Percentiles rank a stretch among this genome's conserved stretches.
Conservation (phyloP, 2,888 invertebrate genomes). For the Protodeltote pygarga region DNA sequence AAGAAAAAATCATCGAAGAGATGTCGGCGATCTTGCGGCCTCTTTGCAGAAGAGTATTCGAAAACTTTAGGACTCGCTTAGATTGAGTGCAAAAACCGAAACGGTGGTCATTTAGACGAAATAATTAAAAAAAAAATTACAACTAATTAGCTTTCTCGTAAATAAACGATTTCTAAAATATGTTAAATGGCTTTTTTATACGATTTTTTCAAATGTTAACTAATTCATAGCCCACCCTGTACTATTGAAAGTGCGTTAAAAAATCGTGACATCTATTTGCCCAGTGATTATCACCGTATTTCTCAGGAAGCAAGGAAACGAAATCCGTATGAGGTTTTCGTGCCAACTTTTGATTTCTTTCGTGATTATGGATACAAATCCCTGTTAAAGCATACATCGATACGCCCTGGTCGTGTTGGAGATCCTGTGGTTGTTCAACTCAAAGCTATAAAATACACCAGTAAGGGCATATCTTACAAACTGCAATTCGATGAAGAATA, state of each 20-base stretch:
- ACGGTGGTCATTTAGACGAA: slow-evolving; percentile 13
- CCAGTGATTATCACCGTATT: slow-evolving; percentile 12
- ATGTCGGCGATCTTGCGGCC: slow-evolving; percentile 23
- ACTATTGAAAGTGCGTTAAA: slow-evolving; percentile 9
- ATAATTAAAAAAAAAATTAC: slow-evolving; percentile 6
- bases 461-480: slow-evolving; percentile 9
- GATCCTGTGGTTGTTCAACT: slow-evolving; percentile 10
- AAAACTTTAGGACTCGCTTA: too few relatives aligned
- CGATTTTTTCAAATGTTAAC: slow-evolving; percentile 7
- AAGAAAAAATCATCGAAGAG: slow-evolving; percentile 30
- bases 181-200: slow-evolving; percentile 7
- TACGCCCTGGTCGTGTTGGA: slow-evolving; percentile 10
- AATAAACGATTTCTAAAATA: slow-evolving; percentile 8
- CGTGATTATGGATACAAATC: slow-evolving; percentile 10
- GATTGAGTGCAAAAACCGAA: slow-evolving; percentile 21
- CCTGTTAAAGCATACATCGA: slow-evolving; percentile 7
- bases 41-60: slow-evolving; percentile 13
- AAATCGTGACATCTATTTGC: slow-evolving; percentile 10
- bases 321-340: slow-evolving; percentile 7
- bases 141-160: not conserved
- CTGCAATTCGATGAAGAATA: slow-evolving; percentile 11
- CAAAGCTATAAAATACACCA: slow-evolving; percentile 7
- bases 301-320: slow-evolving; percentile 4
- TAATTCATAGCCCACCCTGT: too few relatives aligned
- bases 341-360: slow-evolving; percentile 12